A percentile compares a stretch with the other conserved stretches of the same genome.
phyloP scores from a whole-genome alignment of 2,113 vertebrate genomes.

The Anthoscopus minutus region DNA sequence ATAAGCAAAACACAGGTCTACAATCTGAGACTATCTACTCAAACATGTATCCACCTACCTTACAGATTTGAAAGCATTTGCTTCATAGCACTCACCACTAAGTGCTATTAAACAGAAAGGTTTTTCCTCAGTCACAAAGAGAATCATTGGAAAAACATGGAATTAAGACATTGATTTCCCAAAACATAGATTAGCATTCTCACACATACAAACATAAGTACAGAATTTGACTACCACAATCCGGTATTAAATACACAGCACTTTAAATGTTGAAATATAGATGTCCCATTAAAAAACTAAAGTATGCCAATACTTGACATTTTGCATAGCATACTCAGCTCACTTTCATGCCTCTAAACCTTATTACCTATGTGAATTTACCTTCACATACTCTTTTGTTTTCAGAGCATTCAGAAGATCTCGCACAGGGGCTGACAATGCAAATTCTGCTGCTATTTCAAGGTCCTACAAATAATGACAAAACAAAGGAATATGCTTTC shows the following conservation, averaged over 20 bases:
- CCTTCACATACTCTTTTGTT: constrained; percentile 86
- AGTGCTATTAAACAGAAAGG: background rate
- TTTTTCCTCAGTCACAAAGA: background rate
- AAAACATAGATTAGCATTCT: background rate
- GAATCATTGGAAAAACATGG: background rate
- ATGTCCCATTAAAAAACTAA: background rate
- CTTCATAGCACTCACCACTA: background rate
- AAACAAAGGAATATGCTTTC: constrained; percentile 33
- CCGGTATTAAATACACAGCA: background rate
- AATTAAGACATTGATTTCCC: background rate
- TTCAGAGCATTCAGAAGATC: constrained; percentile 83
- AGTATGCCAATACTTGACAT: background rate
- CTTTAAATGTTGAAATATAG: background rate
- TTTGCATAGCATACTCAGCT: background rate
- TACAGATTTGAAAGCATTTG: background rate
- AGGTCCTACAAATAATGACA: constrained; percentile 80
- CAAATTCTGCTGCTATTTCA: constrained; percentile 94
- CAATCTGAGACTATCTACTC: background rate
- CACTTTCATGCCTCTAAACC: background rate
- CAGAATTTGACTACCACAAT: background rate
- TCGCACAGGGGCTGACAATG: constrained; percentile 79
- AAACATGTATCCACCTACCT: background rate
- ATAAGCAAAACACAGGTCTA: background rate
- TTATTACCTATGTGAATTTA: constrained; percentile 38
- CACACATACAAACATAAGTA: background rate